Conservation (phyloP, 1,140 invertebrate genomes). For the Amphibalanus amphitrite region DNA sequence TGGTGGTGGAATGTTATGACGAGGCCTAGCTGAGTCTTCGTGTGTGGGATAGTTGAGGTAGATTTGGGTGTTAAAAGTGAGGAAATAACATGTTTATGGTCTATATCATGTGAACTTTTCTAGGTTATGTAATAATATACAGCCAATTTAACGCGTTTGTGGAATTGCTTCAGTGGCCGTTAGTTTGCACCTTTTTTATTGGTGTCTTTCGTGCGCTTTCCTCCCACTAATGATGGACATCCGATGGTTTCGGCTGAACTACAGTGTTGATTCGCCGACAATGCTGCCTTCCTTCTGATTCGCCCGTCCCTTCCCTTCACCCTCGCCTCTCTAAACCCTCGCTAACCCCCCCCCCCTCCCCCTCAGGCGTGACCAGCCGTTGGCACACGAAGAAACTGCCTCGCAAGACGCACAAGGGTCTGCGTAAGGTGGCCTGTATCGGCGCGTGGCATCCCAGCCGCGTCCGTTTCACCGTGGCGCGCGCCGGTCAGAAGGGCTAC, state of each 20-base stretch:
- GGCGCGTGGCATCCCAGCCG: slow-evolving; percentile 99
- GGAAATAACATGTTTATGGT: slow-evolving; percentile 36
- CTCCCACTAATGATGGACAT: neutral
- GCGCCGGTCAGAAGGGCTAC: slow-evolving; percentile 99
- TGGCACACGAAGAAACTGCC: slow-evolving; percentile 99
- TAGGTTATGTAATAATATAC: too few relatives aligned
- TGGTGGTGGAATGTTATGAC: too few relatives aligned
- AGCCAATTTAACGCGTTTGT: too few relatives aligned
- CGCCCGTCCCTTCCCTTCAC: slow-evolving; percentile 33
- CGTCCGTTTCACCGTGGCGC: slow-evolving; percentile 94
- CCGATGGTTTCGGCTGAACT: slow-evolving; percentile 22
- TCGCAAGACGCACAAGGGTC: slow-evolving; percentile 98
- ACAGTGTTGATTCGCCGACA: slow-evolving; percentile 21
- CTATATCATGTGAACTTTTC: too few relatives aligned
- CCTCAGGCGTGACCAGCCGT: slow-evolving; percentile 89
- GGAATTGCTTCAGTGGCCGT: too few relatives aligned
- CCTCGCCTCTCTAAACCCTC: slow-evolving; percentile 46
- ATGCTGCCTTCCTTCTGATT: slow-evolving; percentile 59
- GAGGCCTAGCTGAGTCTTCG: too few relatives aligned
- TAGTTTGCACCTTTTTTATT: too few relatives aligned
- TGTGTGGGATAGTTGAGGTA: too few relatives aligned
- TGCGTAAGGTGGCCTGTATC: slow-evolving; percentile 99
- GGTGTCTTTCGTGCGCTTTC: too few relatives aligned
- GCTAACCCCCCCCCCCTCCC: slow-evolving; percentile 14
- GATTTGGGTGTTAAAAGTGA: too few relatives aligned